Evolutionary conservation across 2,888 invertebrate species (phyloP), one percentile per base, ranked within the genome.

Genomic region (Eristalis arbustorum): DNA sequence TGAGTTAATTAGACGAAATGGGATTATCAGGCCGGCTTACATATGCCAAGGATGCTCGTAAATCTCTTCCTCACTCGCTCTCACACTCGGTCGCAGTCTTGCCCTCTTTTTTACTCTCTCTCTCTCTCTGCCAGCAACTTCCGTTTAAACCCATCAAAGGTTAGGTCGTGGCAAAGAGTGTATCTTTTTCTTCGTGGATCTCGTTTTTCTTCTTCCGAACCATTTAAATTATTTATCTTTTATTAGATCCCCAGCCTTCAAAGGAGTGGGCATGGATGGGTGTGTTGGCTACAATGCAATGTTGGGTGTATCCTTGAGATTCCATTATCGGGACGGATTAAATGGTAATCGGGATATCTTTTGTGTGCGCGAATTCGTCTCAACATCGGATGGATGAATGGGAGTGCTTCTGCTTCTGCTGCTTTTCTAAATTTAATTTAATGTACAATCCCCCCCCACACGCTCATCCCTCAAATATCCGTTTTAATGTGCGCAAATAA

Each of bases 151-250:
- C 59, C 31, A 57, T 72, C 28, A 42, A 61, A 67, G 6, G 40
- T 18, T 56, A 40, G 11, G 62, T 69, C 63, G 68, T 49, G 49
- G 34, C 31, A 8, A 13, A 10, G 5, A 22, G 1, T 22, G n/a
- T 57, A 18, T 11, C 57, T 8, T 40, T 57, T 22, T 18, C 37
- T 34, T 22, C 28, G 37, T 11, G 18, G 34, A n/a, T 64, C 13
- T 22, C 63, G 63, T 64, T 64, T 37, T 57, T 59, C 28, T 40
- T 59, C 42, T 72, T 80, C 77, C 73, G 25, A 68, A 23, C 73
- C 73, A 74, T 80, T 80, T 77, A 80, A 80, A 74, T 68, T 80
- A 74, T 80, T 80, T 80, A 80, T 80, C 67, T 68, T 40, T 67
- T 68, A 79, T 80, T 68, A 40, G 56, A 73, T 67, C 59, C n/a